A percentile compares a stretch with the other conserved stretches of the same genome.
Evolutionary conservation across 2,888 invertebrate species (phyloP).

Genomic region (Cabera pusaria): DNA sequence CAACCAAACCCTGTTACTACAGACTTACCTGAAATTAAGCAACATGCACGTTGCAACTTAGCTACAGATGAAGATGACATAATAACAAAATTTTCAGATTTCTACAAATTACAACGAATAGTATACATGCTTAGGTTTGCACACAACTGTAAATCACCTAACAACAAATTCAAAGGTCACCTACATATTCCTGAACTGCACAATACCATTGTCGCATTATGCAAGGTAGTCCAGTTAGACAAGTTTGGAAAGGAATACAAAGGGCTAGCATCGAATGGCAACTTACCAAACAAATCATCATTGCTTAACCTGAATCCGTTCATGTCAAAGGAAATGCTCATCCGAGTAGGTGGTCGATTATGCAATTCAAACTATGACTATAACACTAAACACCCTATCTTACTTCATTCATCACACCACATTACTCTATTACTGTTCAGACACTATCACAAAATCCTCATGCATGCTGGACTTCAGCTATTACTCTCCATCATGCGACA

Average conservation of each 20-base stretch:
- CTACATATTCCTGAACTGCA: too few species aligned
- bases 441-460: slow-evolving; percentile 1
- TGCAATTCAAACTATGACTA: slow-evolving; percentile 8
- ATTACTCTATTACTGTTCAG: slow-evolving; percentile 4
- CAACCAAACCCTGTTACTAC: too few species aligned
- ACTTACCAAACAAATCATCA: slow-evolving; percentile 1
- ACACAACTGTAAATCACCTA: too few species aligned
- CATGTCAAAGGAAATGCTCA: slow-evolving; percentile 7
- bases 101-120: too few species aligned
- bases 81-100: too few species aligned
- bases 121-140: too few species aligned
- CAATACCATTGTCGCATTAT: too few species aligned
- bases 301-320: slow-evolving; percentile 3
- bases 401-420: slow-evolving; percentile 10
- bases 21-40: too few species aligned
- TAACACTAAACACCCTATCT: slow-evolving; percentile 18
- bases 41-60: too few species aligned
- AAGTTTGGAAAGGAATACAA: slow-evolving; percentile 4
- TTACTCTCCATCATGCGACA: slow-evolving; percentile 2
- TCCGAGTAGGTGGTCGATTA: slow-evolving; percentile 17
- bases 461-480: slow-evolving; percentile 4
- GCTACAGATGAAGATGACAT: too few species aligned
- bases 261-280: neutral
- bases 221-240: slow-evolving; percentile 1
- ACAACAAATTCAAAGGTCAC: too few species aligned